phyloP scores from a whole-genome alignment of 1,140 invertebrate genomes.

The Drosophila pectinifera region DNA sequence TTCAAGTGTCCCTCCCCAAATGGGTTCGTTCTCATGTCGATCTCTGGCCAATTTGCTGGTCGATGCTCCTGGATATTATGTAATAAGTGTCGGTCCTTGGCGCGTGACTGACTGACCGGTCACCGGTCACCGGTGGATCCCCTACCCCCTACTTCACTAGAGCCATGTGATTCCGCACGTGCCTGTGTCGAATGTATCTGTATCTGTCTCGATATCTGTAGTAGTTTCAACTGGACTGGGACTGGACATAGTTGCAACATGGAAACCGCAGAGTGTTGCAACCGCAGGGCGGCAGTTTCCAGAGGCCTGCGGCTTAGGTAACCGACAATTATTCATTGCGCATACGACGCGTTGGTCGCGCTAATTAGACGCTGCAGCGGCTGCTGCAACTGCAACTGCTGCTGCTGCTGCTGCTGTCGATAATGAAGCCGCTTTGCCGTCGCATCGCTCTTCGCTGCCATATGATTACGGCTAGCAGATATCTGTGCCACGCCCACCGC shows the following conservation, averaged over 20 bases:
- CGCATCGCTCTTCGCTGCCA: constrained; percentile 6
- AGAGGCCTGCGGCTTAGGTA: constrained; percentile 32
- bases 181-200: constrained; percentile 5
- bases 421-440: constrained; percentile 9
- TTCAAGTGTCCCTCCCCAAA: too few relatives aligned
- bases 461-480: constrained; percentile 23
- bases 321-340: constrained; percentile 69
- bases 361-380: constrained; percentile 69
- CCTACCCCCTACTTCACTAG: neutral
- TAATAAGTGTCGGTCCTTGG: constrained; percentile 36
- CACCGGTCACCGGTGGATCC: neutral
- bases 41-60: constrained; percentile 20
- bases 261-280: constrained; percentile 18
- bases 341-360: constrained; percentile 60
- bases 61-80: constrained; percentile 26
- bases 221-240: neutral
- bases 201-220: neutral
- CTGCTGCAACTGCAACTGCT: constrained; percentile 67
- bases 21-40: neutral
- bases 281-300: constrained; percentile 6
- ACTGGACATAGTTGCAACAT: constrained; percentile 17
- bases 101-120: constrained; percentile 30
- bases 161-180: constrained; percentile 28
- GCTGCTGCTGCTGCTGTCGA: constrained; percentile 31
- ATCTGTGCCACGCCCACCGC: neutral